Conservation (phyloP, 1,140 invertebrate genomes). For the Sitobion miscanthi region DNA sequence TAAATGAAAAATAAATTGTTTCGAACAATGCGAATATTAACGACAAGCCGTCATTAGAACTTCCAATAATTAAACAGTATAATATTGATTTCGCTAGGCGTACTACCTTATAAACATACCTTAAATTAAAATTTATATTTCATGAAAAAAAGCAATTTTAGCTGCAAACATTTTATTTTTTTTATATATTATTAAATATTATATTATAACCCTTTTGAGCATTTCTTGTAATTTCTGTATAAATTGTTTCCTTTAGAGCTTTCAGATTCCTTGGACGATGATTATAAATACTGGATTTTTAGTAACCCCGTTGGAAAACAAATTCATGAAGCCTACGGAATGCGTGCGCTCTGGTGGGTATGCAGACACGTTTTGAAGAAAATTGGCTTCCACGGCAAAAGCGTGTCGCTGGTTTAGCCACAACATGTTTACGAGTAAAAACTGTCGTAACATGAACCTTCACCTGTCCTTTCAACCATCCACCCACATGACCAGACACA, state of each 20-base stretch:
- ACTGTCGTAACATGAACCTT: too few relatives aligned
- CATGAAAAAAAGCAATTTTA: background rate
- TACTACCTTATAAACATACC: background rate
- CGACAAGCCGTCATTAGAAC: background rate
- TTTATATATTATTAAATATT: background rate
- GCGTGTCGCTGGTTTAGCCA: too few relatives aligned
- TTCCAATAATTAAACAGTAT: background rate
- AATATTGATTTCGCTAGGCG: background rate
- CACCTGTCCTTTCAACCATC: too few relatives aligned
- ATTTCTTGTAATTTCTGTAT: background rate
- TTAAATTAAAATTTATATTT: background rate
- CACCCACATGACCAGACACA: background rate
- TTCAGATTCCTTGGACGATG: background rate
- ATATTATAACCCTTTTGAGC: background rate
- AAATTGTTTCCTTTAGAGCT: background rate
- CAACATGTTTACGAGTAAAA: too few relatives aligned
- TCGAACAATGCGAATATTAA: background rate
- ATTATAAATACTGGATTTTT: background rate
- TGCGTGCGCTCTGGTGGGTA: background rate
- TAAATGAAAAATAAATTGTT: background rate
- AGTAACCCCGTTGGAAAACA: background rate
- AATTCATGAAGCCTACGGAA: background rate
- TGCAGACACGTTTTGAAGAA: background rate
- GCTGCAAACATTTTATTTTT: background rate
- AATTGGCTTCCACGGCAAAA: too few relatives aligned